These are phyloP conservation scores for Bujurquina vittata DNA, from an alignment of 2,113 vertebrate genomes.

Conservation along the genomic window DNA sequence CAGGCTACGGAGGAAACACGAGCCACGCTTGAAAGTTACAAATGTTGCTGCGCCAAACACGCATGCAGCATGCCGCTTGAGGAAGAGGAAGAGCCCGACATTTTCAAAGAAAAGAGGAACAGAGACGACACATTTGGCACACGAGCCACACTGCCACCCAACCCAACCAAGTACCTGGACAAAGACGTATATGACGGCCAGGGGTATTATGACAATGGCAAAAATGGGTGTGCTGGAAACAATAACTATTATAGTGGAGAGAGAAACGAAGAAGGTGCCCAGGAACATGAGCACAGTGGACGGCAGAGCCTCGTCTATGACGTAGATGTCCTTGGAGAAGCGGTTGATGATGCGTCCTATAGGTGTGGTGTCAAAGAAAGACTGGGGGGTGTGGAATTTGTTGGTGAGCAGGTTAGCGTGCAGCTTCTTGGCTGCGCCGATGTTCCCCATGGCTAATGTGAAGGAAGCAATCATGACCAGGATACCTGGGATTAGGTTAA, in stretches of 20 bases:
- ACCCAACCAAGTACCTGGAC: constrained; percentile 85
- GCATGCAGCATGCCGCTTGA: constrained; percentile 48
- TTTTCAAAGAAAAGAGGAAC: background rate
- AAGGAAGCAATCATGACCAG: constrained; percentile 88
- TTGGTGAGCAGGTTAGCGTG: constrained; percentile 88
- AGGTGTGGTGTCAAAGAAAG: constrained; percentile 96
- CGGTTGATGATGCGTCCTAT: constrained; percentile 94
- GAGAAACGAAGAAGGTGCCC: constrained; percentile 82
- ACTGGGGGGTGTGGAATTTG: constrained; percentile 90
- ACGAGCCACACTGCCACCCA: background rate
- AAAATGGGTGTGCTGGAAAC: constrained; percentile 90
- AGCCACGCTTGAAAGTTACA: constrained; percentile 21
- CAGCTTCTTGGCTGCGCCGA: constrained; percentile 85
- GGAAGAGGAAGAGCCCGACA: constrained; percentile 27
- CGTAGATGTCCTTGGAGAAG: constrained; percentile 94
- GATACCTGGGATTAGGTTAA: constrained; percentile 78
- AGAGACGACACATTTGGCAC: background rate
- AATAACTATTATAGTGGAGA: constrained; percentile 90
- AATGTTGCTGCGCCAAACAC: constrained; percentile 26
- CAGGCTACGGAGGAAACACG: constrained; percentile 34
- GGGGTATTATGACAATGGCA: constrained; percentile 83
- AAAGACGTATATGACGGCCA: constrained; percentile 87
- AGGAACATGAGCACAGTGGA: constrained; percentile 90
- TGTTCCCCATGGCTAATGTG: constrained; percentile 87
- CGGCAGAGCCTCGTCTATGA: constrained; percentile 91